A percentile compares a stretch with the other conserved stretches of the same genome.
Conservation (phyloP, 2,797 vertebrate genomes). For the Babyrousa celebensis region DNA sequence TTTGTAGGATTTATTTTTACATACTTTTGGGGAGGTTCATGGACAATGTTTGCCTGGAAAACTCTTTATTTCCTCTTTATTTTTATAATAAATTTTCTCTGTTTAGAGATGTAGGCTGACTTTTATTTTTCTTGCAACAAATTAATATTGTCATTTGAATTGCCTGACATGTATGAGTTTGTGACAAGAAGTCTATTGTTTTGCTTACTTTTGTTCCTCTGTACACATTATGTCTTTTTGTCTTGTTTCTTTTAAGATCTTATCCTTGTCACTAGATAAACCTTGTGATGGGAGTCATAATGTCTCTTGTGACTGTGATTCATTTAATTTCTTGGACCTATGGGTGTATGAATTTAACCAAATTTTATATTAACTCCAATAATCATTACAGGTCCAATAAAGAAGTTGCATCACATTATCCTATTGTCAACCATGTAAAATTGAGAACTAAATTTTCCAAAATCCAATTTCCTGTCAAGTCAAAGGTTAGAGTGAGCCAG, state of each 20-base stretch:
- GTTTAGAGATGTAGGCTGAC: not conserved
- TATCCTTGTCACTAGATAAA: not conserved
- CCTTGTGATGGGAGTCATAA: not conserved
- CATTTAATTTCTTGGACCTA: not conserved
- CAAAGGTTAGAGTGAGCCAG: not conserved
- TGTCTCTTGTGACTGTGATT: not conserved
- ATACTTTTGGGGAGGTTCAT: not conserved
- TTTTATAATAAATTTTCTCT: not conserved
- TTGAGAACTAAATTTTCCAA: not conserved
- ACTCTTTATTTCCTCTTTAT: not conserved
- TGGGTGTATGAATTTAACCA: not conserved
- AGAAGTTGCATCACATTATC: not conserved
- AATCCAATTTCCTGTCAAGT: not conserved
- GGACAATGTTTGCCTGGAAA: not conserved
- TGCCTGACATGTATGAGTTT: not conserved
- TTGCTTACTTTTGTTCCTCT: not conserved
- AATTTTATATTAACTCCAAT: not conserved
- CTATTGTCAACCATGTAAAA: not conserved
- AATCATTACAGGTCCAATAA: not conserved
- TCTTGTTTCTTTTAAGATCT: not conserved
- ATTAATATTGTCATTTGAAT: constrained; percentile 1
- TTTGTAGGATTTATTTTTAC: not conserved
- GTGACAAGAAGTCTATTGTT: not conserved
- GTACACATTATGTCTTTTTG: not conserved
- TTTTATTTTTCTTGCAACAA: not conserved